Conservation (phyloP, 2,113 vertebrate genomes). For the Vireo altiloquus region DNA sequence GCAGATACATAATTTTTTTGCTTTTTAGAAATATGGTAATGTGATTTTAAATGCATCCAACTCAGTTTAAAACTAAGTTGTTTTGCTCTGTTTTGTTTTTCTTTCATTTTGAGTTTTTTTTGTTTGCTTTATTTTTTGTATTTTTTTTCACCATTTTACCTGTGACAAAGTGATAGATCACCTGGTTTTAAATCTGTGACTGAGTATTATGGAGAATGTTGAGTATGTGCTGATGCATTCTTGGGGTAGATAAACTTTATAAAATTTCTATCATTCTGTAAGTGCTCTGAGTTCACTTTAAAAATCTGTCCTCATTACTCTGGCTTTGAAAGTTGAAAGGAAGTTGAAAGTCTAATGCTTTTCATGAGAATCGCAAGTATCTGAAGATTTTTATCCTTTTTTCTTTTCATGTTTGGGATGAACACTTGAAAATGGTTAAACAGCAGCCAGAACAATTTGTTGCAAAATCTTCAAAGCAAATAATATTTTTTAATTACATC, state of each 20-base stretch:
- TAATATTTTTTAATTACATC: conserved; percentile 79
- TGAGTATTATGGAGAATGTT: background rate
- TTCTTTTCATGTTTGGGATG: background rate
- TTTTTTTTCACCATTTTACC: background rate
- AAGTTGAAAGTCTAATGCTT: background rate
- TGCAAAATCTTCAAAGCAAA: conserved; percentile 75
- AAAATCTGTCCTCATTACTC: background rate
- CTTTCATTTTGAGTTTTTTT: no score
- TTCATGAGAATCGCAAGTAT: background rate
- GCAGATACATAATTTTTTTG: background rate
- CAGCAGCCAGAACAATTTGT: conserved; percentile 63
- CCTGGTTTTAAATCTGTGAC: background rate
- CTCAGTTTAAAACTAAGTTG: background rate
- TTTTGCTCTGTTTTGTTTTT: background rate
- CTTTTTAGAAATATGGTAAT: background rate
- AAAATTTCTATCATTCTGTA: background rate
- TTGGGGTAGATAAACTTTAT: background rate
- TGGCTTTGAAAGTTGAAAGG: background rate
- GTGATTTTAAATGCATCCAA: background rate
- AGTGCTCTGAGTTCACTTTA: background rate
- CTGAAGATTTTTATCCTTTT: background rate
- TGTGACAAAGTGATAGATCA: background rate
- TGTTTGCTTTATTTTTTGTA: background rate
- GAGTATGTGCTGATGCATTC: background rate
- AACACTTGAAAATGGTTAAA: conserved; percentile 70